Percentiles rank a stretch among this genome's conserved stretches.
These are phyloP conservation scores for Pinctada fucata DNA, from an alignment of 2,888 invertebrate species.

Conservation along the genomic window DNA sequence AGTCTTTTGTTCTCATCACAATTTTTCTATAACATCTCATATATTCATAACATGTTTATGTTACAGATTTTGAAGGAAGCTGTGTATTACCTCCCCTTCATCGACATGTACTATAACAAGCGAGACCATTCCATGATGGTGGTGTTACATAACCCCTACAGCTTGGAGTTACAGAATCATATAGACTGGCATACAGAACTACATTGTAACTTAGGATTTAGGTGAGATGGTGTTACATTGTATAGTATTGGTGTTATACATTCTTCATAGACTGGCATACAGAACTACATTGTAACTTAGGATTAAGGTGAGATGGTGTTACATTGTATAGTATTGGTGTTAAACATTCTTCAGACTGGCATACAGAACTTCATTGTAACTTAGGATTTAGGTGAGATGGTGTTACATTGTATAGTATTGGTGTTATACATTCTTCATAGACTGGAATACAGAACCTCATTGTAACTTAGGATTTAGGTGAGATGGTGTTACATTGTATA, in stretches of 20 bases:
- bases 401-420: conserved; percentile 65
- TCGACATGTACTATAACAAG: conserved; percentile 75
- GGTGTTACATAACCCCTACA: conserved; percentile 73
- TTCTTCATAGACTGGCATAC: conserved; percentile 73
- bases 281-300: conserved; percentile 75
- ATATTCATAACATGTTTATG: no score
- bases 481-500: conserved; percentile 11
- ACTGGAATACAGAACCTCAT: conserved; percentile 74
- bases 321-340: no score
- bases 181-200: conserved; percentile 73
- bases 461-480: conserved; percentile 76
- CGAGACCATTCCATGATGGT: conserved; percentile 73
- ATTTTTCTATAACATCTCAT: no score
- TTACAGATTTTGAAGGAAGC: conserved; percentile 70
- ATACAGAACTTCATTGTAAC: conserved; percentile 74
- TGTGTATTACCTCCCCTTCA: conserved; percentile 67
- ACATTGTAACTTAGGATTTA: conserved; percentile 76
- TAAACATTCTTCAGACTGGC: conserved; percentile 74
- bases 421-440: conserved; percentile 73
- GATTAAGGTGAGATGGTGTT: conserved; percentile 69
- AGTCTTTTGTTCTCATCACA: no score
- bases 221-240: conserved; percentile 64
- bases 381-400: conserved; percentile 74
- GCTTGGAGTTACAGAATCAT: conserved; percentile 66
- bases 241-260: conserved; percentile 72